Conservation (phyloP, 2,888 invertebrate species). For the Troides oblongomaculatus region DNA sequence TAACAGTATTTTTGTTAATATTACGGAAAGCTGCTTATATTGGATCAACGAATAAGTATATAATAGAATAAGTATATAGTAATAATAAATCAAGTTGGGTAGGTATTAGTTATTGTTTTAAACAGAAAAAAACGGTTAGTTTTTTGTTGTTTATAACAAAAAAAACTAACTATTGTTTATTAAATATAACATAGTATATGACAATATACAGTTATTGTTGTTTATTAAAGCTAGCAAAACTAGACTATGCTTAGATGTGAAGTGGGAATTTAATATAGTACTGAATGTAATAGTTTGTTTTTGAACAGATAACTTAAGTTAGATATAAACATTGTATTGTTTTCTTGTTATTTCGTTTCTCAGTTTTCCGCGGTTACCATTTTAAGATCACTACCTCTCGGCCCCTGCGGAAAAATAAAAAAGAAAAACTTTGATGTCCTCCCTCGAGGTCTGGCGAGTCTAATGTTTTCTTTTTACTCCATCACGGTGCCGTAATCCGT, state of each 20-base stretch:
- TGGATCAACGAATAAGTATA: background rate
- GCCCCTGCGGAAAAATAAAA: slow-evolving; percentile 50
- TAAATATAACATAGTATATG: background rate
- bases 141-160: background rate
- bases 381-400: slow-evolving; percentile 60
- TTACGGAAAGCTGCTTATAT: background rate
- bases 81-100: background rate
- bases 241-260: background rate
- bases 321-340: background rate
- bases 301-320: background rate
- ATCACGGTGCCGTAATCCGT: slow-evolving; percentile 72
- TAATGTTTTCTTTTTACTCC: slow-evolving; percentile 77
- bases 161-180: background rate
- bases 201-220: background rate
- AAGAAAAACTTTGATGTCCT: slow-evolving; percentile 56
- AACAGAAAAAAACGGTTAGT: background rate
- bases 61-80: background rate
- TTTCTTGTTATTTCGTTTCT: background rate
- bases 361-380: slow-evolving; percentile 31
- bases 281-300: background rate
- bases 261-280: too few relatives aligned
- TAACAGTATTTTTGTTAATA: background rate
- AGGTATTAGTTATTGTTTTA: too few relatives aligned
- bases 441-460: slow-evolving; percentile 57
- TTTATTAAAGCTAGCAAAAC: background rate